Base-by-base conservation (phyloP, 2,888 invertebrate species). In the Dichetophora obliterata region DNA sequence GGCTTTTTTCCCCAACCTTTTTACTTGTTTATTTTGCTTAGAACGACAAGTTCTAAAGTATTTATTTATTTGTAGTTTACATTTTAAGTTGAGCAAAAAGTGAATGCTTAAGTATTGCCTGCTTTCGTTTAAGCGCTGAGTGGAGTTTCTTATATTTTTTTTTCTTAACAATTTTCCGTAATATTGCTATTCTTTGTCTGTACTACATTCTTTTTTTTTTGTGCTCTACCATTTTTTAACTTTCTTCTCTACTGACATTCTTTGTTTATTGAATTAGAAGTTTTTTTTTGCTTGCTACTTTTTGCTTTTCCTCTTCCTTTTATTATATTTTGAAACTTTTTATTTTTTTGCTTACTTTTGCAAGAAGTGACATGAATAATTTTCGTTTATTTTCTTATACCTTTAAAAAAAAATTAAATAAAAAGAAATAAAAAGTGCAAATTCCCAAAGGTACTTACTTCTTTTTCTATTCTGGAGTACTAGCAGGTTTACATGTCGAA, bases 1-100 rank as follows among this genome's bases (percentile, higher is more conserved):
- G 5, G 27, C 43, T 27, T 27, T 22, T 27, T 59, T 59, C 4
- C 11, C 59, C 19, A 27, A 22, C 59, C n/a, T n/a, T n/a, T n/a
- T 11, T 59, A 0, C 11, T 24, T 14, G 11, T 59, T 14, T 68
- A 50, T 22, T 34, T 68, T 43, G 16, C 48, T 48, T 68, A 68
- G 24, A 27, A 22, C 16, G 59, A 59, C 59, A 27, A 59, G 59
- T 59, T 59, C 9, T 59, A 48, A 68, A 68, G 68, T 68, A 48
- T 68, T 68, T 68, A 68, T 48, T 68, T 68, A 43, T 66, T 66
- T 37, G 66, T 19, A 37, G 48, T 11, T 34, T 65, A 27, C 37
- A 24, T 31, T 63, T 63, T 16, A 34, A 34, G n/a, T 34, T 65
- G 11, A 1, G 11, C 5, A 9, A 24, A 59, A 59, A 27, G 59